Evolutionary conservation across 2,113 vertebrate species (phyloP), one percentile per base, ranked within the genome.

Genomic region (Tinamus guttatus): DNA sequence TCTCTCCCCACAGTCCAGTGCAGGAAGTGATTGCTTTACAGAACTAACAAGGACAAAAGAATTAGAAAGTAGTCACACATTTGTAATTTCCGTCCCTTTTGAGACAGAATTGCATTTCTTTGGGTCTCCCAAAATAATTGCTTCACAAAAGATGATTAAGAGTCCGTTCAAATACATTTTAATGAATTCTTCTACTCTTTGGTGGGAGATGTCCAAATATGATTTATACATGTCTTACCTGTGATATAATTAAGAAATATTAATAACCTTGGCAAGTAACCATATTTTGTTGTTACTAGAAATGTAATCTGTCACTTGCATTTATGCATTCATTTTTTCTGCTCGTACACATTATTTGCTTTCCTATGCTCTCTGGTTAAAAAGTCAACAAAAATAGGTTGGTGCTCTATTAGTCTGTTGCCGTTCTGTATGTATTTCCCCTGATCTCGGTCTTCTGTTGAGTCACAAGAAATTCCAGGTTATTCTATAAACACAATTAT

Each of bases 211-310:
- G 25, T 65, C 49, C 93, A 75, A 93, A 79, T 74, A 90, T 84
- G 83, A 94, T 94, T 93, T 86, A 64, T 84, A 79, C 41, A 78
- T 49, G 83, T 86, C 76, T 88, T 95, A 84, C 90, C 62, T 78
- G 62, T 93, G 69, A 84, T 65, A 84, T 92, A 88, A 95, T 86
- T 93, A 93, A 84, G 71, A 34, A 73, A 45, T 86, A 92, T 90
- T 96, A 92, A 90, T 93, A 88, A 76, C 70, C n/a, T 84, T 90
- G 62, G 52, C 65, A 81, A 78, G 49, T 18, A 88, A 87, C 30
- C 0, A 3, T 84, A 24, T 79, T 88, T 90, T 91, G 56, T 70
- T 93, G 51, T 78, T 95, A 85, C 79, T 90, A 80, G 68, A 90
- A 95, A 43, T 28, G 18, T 88, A 89, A 92, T 88, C 52, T 89